These are phyloP conservation scores for Enteromius unitaeniatus DNA, from an alignment of 2,797 vertebrate species.

Conservation along the genomic window DNA sequence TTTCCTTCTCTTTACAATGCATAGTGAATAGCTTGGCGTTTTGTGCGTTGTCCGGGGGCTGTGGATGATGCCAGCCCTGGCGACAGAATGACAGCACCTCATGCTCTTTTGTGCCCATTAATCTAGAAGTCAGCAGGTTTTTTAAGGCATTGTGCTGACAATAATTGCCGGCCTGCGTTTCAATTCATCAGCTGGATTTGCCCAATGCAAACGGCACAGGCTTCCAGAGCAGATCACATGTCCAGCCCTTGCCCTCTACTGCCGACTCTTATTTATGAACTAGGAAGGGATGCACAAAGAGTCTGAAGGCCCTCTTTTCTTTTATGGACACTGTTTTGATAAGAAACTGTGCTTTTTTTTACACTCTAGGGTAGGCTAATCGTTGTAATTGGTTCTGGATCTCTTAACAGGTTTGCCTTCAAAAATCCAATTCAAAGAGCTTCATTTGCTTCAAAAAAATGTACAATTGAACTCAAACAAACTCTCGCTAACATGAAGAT, in stretches of 20 bases:
- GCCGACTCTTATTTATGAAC: constrained; percentile 73
- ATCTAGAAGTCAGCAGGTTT: constrained; percentile 92
- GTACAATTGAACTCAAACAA: constrained; percentile 38
- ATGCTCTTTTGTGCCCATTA: constrained; percentile 81
- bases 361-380: not conserved
- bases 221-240: constrained; percentile 74
- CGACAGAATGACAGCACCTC: constrained; percentile 72
- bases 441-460: constrained; percentile 25
- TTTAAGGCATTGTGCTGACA: constrained; percentile 87
- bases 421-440: constrained; percentile 21
- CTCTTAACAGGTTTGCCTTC: constrained; percentile 8
- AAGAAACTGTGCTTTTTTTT: constrained; percentile 12
- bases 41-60: constrained; percentile 70
- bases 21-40: constrained; percentile 70
- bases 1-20: constrained; percentile 61
- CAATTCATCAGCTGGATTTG: constrained; percentile 85
- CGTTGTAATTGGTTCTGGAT: not conserved
- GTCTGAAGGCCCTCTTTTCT: constrained; percentile 32
- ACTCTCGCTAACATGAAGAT: constrained; percentile 27
- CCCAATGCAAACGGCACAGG: constrained; percentile 75
- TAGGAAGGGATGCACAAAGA: constrained; percentile 39
- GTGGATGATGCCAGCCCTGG: constrained; percentile 71
- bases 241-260: constrained; percentile 79
- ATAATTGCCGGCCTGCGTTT: constrained; percentile 81
- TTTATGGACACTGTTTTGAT: constrained; percentile 14